These are phyloP conservation scores for Phainopepla nitens DNA, from an alignment of 2,113 vertebrate species.

Conservation along the genomic window DNA sequence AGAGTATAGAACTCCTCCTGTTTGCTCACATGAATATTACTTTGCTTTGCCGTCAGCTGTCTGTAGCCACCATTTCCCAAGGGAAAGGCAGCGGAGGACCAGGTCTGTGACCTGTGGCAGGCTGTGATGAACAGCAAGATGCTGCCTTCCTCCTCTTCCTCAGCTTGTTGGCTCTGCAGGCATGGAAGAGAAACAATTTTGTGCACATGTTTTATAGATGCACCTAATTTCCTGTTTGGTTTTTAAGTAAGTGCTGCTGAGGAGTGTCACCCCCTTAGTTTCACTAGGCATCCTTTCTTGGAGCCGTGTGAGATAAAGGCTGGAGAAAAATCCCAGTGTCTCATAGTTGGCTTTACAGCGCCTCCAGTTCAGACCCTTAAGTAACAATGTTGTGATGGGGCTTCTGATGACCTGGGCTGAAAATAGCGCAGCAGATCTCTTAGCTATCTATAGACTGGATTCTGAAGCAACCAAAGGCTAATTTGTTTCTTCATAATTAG, in stretches of 20 bases:
- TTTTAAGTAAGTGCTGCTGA: background rate
- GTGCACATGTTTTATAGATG: background rate
- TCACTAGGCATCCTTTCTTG: background rate
- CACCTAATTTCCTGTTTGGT: background rate
- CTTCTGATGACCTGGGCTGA: background rate
- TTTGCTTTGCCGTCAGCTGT: background rate
- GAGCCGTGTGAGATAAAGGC: background rate
- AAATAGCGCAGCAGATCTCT: background rate
- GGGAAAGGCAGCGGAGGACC: background rate
- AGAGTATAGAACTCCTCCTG: background rate
- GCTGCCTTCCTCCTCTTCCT: background rate
- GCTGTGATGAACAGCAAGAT: no score
- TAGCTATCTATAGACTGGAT: background rate
- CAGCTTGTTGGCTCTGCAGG: background rate
- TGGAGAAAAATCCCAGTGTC: background rate
- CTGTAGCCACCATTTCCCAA: background rate
- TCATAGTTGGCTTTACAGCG: background rate
- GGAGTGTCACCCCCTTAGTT: background rate
- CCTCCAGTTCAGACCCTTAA: background rate
- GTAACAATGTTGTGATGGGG: background rate
- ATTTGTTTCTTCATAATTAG: background rate
- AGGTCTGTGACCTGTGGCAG: background rate
- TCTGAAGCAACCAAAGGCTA: background rate
- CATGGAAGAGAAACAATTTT: background rate
- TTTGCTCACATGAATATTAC: background rate